A percentile compares a stretch with the other conserved stretches of the same genome.
Conservation (phyloP, 1,140 invertebrate species). For the Drosophila melanica region DNA sequence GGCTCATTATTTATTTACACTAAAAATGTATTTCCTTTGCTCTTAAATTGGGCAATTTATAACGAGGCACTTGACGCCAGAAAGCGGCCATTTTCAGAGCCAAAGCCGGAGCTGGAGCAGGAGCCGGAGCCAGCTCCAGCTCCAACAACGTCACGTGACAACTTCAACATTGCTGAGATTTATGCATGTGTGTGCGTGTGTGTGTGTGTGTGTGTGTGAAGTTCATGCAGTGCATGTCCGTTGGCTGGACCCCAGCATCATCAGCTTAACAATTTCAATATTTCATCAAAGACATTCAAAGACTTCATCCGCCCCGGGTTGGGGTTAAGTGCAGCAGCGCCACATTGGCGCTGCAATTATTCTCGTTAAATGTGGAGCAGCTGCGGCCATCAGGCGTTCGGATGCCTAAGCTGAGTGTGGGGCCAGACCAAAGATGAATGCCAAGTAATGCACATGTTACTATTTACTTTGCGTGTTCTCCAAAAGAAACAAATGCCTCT, state of each 20-base stretch:
- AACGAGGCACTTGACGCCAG: slow-evolving; percentile 76
- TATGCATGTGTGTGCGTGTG: slow-evolving; percentile 21
- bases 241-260: slow-evolving; percentile 56
- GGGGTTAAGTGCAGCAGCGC: slow-evolving; percentile 76
- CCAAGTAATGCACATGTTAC: slow-evolving; percentile 81
- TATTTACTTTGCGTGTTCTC: slow-evolving; percentile 76
- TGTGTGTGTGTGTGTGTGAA: slow-evolving; percentile 37
- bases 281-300: slow-evolving; percentile 81
- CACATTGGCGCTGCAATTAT: slow-evolving; percentile 79
- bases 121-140: background rate
- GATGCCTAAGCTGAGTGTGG: background rate
- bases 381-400: background rate
- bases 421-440: slow-evolving; percentile 58
- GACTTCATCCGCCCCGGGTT: slow-evolving; percentile 32
- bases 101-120: background rate
- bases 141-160: slow-evolving; percentile 57
- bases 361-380: slow-evolving; percentile 77
- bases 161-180: slow-evolving; percentile 44
- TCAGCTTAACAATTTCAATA: slow-evolving; percentile 77
- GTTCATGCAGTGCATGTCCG: slow-evolving; percentile 45
- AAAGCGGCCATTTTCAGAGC: slow-evolving; percentile 33
- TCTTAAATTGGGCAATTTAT: slow-evolving; percentile 77
- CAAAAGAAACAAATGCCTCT: slow-evolving; percentile 61
- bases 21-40: slow-evolving; percentile 77
- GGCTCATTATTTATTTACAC: slow-evolving; percentile 77